Base-by-base conservation (phyloP, 2,113 vertebrate species). In the Acrocephalus kingi region DNA sequence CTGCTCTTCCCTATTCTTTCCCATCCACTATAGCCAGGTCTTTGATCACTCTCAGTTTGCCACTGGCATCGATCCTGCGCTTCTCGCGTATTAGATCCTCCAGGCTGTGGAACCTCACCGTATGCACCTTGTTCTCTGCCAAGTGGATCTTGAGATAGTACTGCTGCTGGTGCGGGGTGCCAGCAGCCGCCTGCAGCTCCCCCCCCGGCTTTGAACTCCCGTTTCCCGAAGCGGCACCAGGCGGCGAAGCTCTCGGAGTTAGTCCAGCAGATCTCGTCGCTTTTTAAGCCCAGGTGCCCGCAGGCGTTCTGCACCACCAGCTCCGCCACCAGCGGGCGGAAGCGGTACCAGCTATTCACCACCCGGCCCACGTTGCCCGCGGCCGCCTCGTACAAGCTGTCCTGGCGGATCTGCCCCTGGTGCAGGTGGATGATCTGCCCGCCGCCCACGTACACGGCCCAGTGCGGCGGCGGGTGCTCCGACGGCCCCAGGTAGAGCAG, bases 201-300 rank as follows among this genome's bases (percentile, higher is more conserved):
- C 99, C 99, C 99, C 3, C 99, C 99, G 2, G 99, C 99, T 98
- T 99, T 99, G 98, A 99, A 99, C 98, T 99, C 99, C 93, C 99
- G 97, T 95, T 99, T 99, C 79, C 99, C 99, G 79, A 99, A 99
- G 97, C 99, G 99, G 98, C 99, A 99, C 99, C 99, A 99, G 92
- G 99, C 99, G 87, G 99, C 99, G 98, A 99, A 99, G 98, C 99
- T 99, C 98, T 99, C 99, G 22, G 99, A 99, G 98, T 99, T 99
- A 93, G 99, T 99, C 99, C 99, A 99, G 98, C 99, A 99, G 96
- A 99, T 99, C 97, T 99, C 99, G 87, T 98, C 98, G 96, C 98
- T 98, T 96, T 98, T 98, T 94, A 99, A 98, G 79, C 99, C 99
- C 97, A 99, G 97, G 98, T 99, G 99, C 94, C 99, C 99, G 93